These are phyloP conservation scores for Ostrea edulis DNA, from an alignment of 1,140 invertebrate genomes.

Conservation along the genomic window DNA sequence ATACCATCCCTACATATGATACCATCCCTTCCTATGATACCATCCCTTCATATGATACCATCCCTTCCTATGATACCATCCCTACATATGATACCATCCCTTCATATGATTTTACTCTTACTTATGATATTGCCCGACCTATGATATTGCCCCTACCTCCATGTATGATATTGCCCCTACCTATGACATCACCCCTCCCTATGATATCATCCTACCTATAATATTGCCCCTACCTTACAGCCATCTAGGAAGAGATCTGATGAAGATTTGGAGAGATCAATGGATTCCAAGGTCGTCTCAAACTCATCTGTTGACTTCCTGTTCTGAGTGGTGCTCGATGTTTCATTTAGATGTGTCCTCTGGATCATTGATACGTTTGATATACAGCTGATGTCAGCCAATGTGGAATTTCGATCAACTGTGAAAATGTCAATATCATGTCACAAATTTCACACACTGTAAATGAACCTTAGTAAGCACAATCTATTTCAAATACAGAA, in stretches of 20 bases:
- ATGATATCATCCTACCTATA: too few relatives aligned
- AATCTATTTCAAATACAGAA: too few relatives aligned
- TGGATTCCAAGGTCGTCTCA: conserved; percentile 43
- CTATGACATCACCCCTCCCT: too few relatives aligned
- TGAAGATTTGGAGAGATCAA: conserved; percentile 57
- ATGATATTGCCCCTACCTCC: too few relatives aligned
- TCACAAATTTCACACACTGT: background rate
- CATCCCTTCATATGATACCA: too few relatives aligned
- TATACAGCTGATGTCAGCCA: conserved; percentile 71
- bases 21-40: too few relatives aligned
- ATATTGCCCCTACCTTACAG: conserved; percentile 62
- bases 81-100: conserved; percentile 41
- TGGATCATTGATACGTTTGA: conserved; percentile 67
- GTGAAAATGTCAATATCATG: background rate
- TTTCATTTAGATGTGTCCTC: conserved; percentile 69
- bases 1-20: too few relatives aligned
- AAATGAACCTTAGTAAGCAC: too few relatives aligned
- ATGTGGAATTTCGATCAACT: conserved; percentile 47
- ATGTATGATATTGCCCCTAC: too few relatives aligned
- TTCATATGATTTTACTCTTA: too few relatives aligned
- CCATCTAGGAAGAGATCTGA: conserved; percentile 65
- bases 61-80: too few relatives aligned
- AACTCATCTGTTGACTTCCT: conserved; percentile 45
- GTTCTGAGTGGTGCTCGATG: conserved; percentile 50
- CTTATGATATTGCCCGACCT: background rate